These are phyloP conservation scores for Mirza zaza DNA, from an alignment of 2,113 vertebrate species.

Conservation along the genomic window DNA sequence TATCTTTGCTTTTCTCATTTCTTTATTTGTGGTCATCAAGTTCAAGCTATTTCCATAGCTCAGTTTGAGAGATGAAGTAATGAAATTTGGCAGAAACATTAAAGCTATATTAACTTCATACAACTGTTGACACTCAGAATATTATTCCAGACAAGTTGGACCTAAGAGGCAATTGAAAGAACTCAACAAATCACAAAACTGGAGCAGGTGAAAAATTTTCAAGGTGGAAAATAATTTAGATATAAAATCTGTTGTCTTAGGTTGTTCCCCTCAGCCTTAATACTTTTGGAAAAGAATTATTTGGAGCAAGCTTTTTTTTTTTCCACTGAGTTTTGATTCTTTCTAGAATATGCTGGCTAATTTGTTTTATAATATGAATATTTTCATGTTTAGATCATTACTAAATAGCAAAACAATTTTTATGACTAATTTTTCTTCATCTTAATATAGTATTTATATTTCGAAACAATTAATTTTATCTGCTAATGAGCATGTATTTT, in stretches of 20 bases:
- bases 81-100: conserved; percentile 65
- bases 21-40: conserved; percentile 28
- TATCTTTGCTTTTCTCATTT: conserved; percentile 50
- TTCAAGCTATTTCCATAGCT: conserved; percentile 49
- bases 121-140: conserved; percentile 41
- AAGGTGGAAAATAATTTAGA: conserved; percentile 57
- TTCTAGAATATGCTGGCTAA: conserved; percentile 1
- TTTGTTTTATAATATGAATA: neutral
- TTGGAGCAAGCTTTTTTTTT: neutral
- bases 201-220: neutral
- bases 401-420: neutral
- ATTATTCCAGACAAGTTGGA: conserved; percentile 67
- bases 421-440: neutral
- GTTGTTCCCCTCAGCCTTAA: neutral
- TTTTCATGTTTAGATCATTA: neutral
- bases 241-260: conserved; percentile 30
- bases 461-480: neutral
- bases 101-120: conserved; percentile 44
- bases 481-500: neutral
- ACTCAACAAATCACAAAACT: conserved; percentile 40
- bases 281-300: conserved; percentile 37
- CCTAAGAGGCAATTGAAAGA: conserved; percentile 28
- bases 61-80: conserved; percentile 65
- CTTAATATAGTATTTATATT: neutral
- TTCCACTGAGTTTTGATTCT: neutral